Conservation (phyloP, 1,140 invertebrate species). For the Drosophila sp. region DNA sequence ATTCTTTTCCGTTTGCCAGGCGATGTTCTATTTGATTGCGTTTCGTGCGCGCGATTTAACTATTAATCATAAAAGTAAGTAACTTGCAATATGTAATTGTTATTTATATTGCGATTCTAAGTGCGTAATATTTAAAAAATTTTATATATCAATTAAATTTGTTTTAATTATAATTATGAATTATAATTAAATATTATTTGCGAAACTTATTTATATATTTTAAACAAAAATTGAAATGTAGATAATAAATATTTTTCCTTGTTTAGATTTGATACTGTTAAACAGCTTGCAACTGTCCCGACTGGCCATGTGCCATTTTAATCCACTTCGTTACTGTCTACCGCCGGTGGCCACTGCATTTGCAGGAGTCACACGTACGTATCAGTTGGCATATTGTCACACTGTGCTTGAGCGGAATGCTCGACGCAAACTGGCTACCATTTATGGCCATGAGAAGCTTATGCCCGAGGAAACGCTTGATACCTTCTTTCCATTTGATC, state of each 20-base stretch:
- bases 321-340: constrained; percentile 93
- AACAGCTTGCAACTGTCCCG: constrained; percentile 92
- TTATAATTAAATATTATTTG: constrained; percentile 2
- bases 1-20: constrained; percentile 96
- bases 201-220: no score
- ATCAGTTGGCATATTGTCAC: constrained; percentile 96
- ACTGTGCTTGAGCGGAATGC: constrained; percentile 94
- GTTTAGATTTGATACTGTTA: constrained; percentile 91
- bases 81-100: no score
- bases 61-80: constrained; percentile 90
- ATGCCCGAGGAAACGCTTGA: constrained; percentile 86
- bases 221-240: no score
- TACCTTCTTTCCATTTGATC: constrained; percentile 93
- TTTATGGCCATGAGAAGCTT: constrained; percentile 85
- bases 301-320: constrained; percentile 92
- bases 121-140: no score
- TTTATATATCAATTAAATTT: no score
- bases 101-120: no score
- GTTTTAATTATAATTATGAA: neutral
- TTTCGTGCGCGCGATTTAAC: constrained; percentile 94
- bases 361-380: constrained; percentile 92
- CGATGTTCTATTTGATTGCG: constrained; percentile 94
- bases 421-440: constrained; percentile 87
- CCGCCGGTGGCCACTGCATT: constrained; percentile 92
- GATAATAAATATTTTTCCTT: constrained; percentile 55